A percentile compares a stretch with the other conserved stretches of the same genome.
These are phyloP conservation scores for Sturnira hondurensis DNA, from an alignment of 2,113 vertebrate genomes.

Conservation along the genomic window DNA sequence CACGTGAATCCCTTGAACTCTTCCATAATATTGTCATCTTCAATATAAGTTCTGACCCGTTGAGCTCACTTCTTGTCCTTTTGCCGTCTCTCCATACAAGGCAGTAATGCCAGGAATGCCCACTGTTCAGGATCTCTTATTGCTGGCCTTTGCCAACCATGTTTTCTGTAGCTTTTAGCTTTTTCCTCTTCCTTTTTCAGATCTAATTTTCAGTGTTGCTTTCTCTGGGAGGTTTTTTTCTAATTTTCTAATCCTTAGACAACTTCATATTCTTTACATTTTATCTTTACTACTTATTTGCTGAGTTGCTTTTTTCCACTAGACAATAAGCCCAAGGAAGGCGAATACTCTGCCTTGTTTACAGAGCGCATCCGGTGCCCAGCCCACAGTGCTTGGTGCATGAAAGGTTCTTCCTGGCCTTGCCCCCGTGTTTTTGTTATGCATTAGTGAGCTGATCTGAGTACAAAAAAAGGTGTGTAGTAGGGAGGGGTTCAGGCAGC, in stretches of 20 bases:
- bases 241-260: neutral
- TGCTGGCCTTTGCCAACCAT: neutral
- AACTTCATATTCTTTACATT: neutral
- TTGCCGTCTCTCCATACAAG: neutral
- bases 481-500: neutral
- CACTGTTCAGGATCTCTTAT: neutral
- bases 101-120: fast-evolving
- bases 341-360: neutral
- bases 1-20: neutral
- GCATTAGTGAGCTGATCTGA: neutral
- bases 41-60: too few species aligned
- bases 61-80: neutral
- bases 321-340: neutral
- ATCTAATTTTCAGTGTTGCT: neutral
- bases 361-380: too few species aligned
- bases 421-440: neutral
- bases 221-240: neutral
- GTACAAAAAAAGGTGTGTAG: neutral
- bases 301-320: neutral
- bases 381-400: neutral
- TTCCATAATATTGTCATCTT: neutral
- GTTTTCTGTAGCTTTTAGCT: neutral
- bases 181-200: neutral
- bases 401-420: neutral
- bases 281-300: neutral